Evolutionary conservation across 2,113 vertebrate genomes (phyloP), one percentile per base, ranked within the genome.

Genomic region (Amblyornis subalaris): DNA sequence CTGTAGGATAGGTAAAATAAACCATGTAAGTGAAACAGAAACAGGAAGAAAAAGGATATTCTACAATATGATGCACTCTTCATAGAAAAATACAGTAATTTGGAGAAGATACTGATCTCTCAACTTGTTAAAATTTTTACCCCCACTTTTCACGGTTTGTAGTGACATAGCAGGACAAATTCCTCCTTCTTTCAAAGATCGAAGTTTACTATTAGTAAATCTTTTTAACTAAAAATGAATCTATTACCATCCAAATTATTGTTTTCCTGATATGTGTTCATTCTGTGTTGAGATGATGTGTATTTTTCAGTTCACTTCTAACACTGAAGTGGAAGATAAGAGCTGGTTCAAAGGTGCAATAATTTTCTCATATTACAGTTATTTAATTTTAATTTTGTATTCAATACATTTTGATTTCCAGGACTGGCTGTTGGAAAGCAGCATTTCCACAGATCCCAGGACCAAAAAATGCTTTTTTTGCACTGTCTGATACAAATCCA

Each of bases 401-500:
- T 80, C 7, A 29, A 67, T 64, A 9, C 0, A 0, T 71, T 88
- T 66, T 90, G 33, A 45, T 86, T 48, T 84, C 13, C 42, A 96
- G 96, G 60, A 86, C 64, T 60, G 47, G 69, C 48, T 93, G 31
- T n/a, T 96, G 92, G 95, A 88, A 93, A 35, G 40, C 51, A 84
- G 33, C 35, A 67, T 90, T 96, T 83, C 72, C 88, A 77, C 64
- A 80, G 48, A 79, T 96, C 36, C 96, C 96, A 84, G 57, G 80
- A 42, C 95, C 96, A 58, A 96, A 95, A 84, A 23, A 24, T 40
- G 13, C 7, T 28, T 67, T 96, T 67, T 4, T 2, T 10, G 38
- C 40, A n/a, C 14, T 60, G 4, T 3, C 10, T 80, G 65, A 90
- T 58, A 51, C 44, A 89, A 89, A 92, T n/a, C 6, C 60, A 90